Evolutionary conservation across 2,113 vertebrate species (phyloP), one percentile per base, ranked within the genome.

Genomic region (Phylloscopus whistleri): DNA sequence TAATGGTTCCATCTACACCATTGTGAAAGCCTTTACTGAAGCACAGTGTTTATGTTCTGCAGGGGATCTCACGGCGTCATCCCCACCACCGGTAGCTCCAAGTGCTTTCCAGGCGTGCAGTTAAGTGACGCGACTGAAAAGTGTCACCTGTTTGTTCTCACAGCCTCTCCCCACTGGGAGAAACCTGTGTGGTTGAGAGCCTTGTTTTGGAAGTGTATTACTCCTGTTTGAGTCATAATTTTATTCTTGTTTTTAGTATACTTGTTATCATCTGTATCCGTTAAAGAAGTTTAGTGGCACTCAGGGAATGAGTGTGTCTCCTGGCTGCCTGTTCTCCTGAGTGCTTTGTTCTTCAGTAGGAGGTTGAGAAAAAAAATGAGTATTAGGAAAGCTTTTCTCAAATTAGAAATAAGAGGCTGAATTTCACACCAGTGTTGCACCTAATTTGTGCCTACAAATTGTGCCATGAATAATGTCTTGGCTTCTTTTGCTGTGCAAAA

Each of bases 201-300:
- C 56, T 70, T 87, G 87, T 84, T 95, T 90, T 76, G 91, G 77
- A 94, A 76, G 69, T 53, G 35, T 55, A 79, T 89, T 89, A 58
- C 49, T 91, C 90, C 76, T 87, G 62, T 94, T 91, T 95, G 74
- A 92, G 84, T 74, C 49, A 46, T 69, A 33, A 76, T 85, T 91
- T 92, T 74, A 41, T 74, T 75, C 84, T 48, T 81, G 93, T 46
- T 89, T 94, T 91, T 64, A 93, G 56, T 74, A 86, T 68, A 81
- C 52, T 93, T 89, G 72, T 73, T 95, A 83, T 84, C 22, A 53
- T 82, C 66, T 89, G 44, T 89, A 82, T 89, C 77, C 39, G 9
- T 69, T 91, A n/a, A 31, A 77, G 76, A 63, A 56, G 53, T 78
- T 87, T 69, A 70, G 75, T 43, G 64, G 39, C 37, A 39, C 10